Evolutionary conservation across 1,140 invertebrate genomes (phyloP).

Genomic region (Apis laboriosa): DNA sequence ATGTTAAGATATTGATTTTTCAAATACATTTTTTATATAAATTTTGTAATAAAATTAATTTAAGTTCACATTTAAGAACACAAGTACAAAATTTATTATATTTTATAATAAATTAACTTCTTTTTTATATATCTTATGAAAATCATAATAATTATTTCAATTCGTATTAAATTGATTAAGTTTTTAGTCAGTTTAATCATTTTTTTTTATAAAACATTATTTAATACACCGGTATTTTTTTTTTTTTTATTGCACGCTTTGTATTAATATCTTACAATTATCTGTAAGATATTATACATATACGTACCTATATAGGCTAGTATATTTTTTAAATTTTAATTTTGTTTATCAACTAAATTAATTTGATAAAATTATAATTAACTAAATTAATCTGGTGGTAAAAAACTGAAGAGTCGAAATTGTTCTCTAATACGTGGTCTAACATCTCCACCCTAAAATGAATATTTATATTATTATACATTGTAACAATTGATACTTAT

Average conservation of each 20-base stretch:
- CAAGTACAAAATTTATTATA: not conserved
- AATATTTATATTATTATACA: no score
- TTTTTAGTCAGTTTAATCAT: not conserved
- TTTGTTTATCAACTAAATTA: slow-evolving; percentile 79
- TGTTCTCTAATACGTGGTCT: slow-evolving; percentile 93
- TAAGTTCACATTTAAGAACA: not conserved
- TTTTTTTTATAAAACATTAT: slow-evolving; percentile 16
- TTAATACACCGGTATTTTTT: not conserved
- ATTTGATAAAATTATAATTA: slow-evolving; percentile 82
- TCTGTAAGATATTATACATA: slow-evolving; percentile 47
- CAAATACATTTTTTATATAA: slow-evolving; percentile 4
- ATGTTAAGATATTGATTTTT: slow-evolving; percentile 28
- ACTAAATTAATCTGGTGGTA: slow-evolving; percentile 89
- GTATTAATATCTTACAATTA: slow-evolving; percentile 47
- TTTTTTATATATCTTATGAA: not conserved
- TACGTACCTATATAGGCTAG: slow-evolving; percentile 35
- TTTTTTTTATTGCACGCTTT: slow-evolving; percentile 40
- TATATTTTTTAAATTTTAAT: slow-evolving; percentile 34
- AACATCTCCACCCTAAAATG: slow-evolving; percentile 93
- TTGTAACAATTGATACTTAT: slow-evolving; percentile 27
- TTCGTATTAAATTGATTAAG: not conserved
- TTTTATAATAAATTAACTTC: not conserved
- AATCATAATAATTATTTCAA: slow-evolving; percentile 12
- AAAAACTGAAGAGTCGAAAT: slow-evolving; percentile 93
- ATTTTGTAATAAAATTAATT: slow-evolving; percentile 16